Base-by-base conservation (phyloP, 2,797 vertebrate species). In the Macrochelys suwanniensis region DNA sequence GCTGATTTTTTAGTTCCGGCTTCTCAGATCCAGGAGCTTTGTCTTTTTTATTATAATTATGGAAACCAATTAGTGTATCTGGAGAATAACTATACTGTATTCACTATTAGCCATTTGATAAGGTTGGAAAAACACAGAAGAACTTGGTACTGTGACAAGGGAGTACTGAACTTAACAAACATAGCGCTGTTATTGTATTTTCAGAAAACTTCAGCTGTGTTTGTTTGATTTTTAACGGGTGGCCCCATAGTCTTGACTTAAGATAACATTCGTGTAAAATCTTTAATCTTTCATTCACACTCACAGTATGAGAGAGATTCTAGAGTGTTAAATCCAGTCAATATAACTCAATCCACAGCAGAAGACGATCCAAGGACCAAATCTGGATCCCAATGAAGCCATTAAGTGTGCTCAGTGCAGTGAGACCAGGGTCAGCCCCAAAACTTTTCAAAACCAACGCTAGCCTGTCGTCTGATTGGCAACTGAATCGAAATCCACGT, bases 381-480 rank as follows among this genome's bases (percentile, higher is more conserved):
- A 42, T 74, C 13, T 74, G 23, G 42, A 13, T 45, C 68, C 31
- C 81, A 83, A 4, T 6, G 49, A 17, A 42, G 56, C 80, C 42
- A 88, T 87, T 91, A 76, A 95, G 87, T 87, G 93, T 92, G 81
- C 85, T 6, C 54, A 37, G 86, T 51, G 88, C 74, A 92, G 56
- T 0, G n/a, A 96, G 94, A 97, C 97, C 94, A 97, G 96, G 97
- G 95, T 87, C 68, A 0, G 0, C 17, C 79, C 87, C 28, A 81
- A 95, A 94, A 84, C 83, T 86, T 95, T 95, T 94, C 93, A 93
- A 97, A 96, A 96, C 0, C 0, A 28, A 31, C 28, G 21, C n/a
- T 1, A 0, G 57, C 51, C 0, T 92, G 89, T 93, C 84, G 92
- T 94, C 80, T 95, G 95, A 95, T 51, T 92, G 93, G 90, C 65